Evolutionary conservation across 2,797 vertebrate species (phyloP).

Genomic region (Paedocypris micromegethes): DNA sequence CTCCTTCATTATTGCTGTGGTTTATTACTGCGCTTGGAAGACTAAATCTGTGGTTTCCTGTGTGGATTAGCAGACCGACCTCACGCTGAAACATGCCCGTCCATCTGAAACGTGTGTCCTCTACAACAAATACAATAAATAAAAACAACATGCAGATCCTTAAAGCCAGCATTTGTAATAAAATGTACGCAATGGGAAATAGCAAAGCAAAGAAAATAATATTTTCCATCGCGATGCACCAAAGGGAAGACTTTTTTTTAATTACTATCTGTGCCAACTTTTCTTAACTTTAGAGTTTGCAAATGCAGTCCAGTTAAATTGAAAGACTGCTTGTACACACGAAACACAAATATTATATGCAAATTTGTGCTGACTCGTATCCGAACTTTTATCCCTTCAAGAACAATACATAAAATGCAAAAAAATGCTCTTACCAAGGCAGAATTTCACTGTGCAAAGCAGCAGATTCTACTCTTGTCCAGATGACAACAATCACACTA

Average conservation of each 20-base stretch:
- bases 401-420: slow-evolving; percentile 35
- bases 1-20: slow-evolving; percentile 71
- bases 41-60: slow-evolving; percentile 75
- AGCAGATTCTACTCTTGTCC: slow-evolving; percentile 7
- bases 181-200: not conserved
- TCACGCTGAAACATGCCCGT: slow-evolving; percentile 6
- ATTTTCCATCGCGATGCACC: not conserved
- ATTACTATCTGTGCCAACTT: slow-evolving; percentile 20
- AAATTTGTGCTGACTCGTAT: slow-evolving; percentile 37
- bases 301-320: slow-evolving; percentile 17
- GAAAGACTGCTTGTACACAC: slow-evolving; percentile 16
- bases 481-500: not conserved
- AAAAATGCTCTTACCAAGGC: slow-evolving; percentile 15
- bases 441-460: not conserved
- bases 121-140: no score
- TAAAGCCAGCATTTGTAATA: no score
- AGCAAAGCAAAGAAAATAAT: slow-evolving; percentile 1
- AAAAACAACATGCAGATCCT: no score
- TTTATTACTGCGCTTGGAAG: slow-evolving; percentile 76
- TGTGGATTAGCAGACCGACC: slow-evolving; percentile 62
- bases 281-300: slow-evolving; percentile 19
- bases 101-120: slow-evolving; percentile 8
- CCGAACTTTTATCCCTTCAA: slow-evolving; percentile 21
- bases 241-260: not conserved
- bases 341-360: slow-evolving; percentile 20